Evolutionary conservation across 2,888 invertebrate species (phyloP).

Genomic region (Agrotis segetum): DNA sequence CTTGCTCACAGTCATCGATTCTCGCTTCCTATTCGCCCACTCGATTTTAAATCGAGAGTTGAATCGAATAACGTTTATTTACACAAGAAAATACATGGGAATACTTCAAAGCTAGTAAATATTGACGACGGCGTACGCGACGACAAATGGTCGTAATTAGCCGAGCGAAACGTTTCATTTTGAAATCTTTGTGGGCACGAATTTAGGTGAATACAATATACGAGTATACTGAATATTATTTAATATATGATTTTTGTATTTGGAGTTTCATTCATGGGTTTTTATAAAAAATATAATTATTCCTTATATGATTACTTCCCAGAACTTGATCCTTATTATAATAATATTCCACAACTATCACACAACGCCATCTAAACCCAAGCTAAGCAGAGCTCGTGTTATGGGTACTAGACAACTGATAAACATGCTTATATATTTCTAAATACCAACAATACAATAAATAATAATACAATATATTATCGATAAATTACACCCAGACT

Average conservation of each 20-base stretch:
- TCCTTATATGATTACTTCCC: too few species aligned
- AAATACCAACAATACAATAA: too few species aligned
- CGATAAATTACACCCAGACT: too few species aligned
- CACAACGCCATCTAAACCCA: too few species aligned
- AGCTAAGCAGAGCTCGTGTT: too few species aligned
- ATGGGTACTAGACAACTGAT: too few species aligned
- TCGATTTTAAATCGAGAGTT: conserved; percentile 61
- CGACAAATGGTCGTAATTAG: conserved; percentile 63
- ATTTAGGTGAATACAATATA: conserved; percentile 16
- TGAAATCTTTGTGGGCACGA: conserved; percentile 46
- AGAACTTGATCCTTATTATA: too few species aligned
- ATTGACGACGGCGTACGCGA: conserved; percentile 57
- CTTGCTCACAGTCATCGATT: conserved; percentile 40
- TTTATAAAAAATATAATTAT: too few species aligned
- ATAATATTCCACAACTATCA: too few species aligned
- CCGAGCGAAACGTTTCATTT: conserved; percentile 52
- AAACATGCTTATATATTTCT: too few species aligned
- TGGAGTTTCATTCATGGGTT: not conserved
- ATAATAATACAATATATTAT: too few species aligned
- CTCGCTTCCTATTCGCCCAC: conserved; percentile 64
- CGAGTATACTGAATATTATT: conserved; percentile 12
- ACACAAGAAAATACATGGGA: conserved; percentile 53
- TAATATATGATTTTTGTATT: not conserved
- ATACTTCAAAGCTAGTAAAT: conserved; percentile 67
- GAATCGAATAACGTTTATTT: conserved; percentile 61